These are phyloP conservation scores for Macrotis lagotis DNA, from an alignment of 2,113 vertebrate genomes.

Conservation along the genomic window DNA sequence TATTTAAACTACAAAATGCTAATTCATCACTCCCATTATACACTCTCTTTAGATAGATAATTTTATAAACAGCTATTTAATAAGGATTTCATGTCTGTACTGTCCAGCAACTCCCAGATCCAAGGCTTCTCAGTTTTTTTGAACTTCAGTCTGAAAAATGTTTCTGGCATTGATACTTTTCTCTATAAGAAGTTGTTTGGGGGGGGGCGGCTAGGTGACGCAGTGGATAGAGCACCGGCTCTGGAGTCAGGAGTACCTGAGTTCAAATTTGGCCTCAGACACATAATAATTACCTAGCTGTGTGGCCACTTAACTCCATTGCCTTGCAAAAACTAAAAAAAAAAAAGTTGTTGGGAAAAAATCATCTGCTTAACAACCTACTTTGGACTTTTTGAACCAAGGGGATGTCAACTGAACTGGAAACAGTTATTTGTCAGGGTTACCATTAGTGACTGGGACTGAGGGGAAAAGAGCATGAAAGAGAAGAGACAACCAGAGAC, in stretches of 20 bases:
- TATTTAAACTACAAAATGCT: not conserved
- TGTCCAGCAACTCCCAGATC: not conserved
- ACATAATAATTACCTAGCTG: no score
- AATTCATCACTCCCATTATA: not conserved
- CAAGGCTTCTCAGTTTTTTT: not conserved
- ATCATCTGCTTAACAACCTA: not conserved
- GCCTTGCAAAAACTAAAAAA: no score
- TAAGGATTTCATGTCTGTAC: not conserved
- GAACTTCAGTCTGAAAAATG: not conserved
- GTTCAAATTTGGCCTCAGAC: no score
- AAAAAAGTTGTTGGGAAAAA: not conserved
- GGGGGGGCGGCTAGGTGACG: no score
- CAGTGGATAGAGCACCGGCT: no score
- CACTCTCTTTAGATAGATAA: not conserved
- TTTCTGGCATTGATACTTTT: not conserved
- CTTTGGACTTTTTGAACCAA: not conserved
- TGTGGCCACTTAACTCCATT: no score
- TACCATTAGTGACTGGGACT: not conserved
- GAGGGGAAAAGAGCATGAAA: not conserved
- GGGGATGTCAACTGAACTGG: not conserved
- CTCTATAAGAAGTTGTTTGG: not conserved
- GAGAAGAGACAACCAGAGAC: not conserved
- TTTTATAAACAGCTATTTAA: not conserved
- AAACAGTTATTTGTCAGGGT: not conserved
- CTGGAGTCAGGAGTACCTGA: no score